Base-by-base conservation (phyloP, 2,888 invertebrate genomes). In the Aspidiotus destructor region DNA sequence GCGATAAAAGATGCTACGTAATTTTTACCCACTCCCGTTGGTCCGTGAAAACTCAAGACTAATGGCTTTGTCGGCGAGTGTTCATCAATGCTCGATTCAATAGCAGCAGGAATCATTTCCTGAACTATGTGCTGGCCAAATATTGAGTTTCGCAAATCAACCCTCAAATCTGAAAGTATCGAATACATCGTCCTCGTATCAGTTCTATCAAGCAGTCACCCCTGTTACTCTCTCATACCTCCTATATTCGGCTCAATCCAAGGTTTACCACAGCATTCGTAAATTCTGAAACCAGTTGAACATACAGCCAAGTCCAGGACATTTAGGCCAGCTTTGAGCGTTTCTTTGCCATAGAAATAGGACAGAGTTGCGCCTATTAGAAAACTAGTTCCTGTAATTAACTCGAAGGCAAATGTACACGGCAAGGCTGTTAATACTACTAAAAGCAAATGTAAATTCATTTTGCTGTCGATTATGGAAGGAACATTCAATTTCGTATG, bases 11-110 rank as follows among this genome's bases (percentile, higher is more conserved):
- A 82, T 0, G 87, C 80, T 13, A 92, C 87, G 81, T 85, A 92
- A 76, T 92, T 96, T 77, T 98, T 98, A 0, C 97, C 97, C 48
- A 86, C 86, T 13, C 98, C 98, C 0, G 95, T 88, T 80, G 88
- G 87, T 0, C 98, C 98, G 79, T 98, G 97, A 74, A 99, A 88
- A 75, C 95, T 94, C 74, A 99, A 81, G 0, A 89, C 91, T 63
- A 98, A 79, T 15, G 98, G 89, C 77, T 96, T 96, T 54, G 77
- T 76, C 6, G 83, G 80, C 53, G 81, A 79, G 8, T 75, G 73
- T 16, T 75, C 74, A 71, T 41, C 5, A 42, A 84, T 79, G 76
- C 91, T 89, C 71, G 81, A 82, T 72, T 80, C 80, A 9, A 95
- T 80, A 17, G 87, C 85, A 68, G 85, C 81, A 53, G 87, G 77